Conservation (phyloP, 2,797 vertebrate species). For the Dallia pectoralis region DNA sequence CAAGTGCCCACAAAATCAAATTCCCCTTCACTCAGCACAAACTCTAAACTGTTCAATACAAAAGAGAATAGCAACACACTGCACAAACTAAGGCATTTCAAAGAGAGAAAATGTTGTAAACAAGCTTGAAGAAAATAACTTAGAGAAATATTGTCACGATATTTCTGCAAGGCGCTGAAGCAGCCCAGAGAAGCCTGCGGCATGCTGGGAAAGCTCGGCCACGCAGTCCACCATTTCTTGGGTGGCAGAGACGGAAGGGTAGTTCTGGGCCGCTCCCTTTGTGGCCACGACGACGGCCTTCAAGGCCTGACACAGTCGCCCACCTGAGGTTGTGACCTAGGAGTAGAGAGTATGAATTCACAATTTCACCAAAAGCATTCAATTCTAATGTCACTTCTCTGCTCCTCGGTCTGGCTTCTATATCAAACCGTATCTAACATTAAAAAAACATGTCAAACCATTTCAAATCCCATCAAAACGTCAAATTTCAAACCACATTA, state of each 20-base stretch:
- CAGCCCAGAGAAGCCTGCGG: conserved; percentile 83
- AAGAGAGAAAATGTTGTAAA: conserved; percentile 54
- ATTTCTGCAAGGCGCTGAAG: conserved; percentile 82
- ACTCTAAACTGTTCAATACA: conserved; percentile 42
- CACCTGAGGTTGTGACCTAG: conserved; percentile 81
- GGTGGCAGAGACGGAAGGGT: conserved; percentile 81
- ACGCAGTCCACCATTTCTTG: conserved; percentile 87
- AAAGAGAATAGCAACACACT: conserved; percentile 32
- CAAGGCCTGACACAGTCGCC: conserved; percentile 83
- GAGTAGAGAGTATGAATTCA: not conserved
- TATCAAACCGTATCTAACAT: not conserved
- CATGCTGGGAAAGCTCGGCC: conserved; percentile 83
- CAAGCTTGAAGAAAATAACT: conserved; percentile 35
- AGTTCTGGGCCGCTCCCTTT: conserved; percentile 86
- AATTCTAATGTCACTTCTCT: not conserved
- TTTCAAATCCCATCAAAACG: no score
- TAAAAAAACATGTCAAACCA: no score
- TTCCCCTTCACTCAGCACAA: conserved; percentile 25
- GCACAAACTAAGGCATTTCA: conserved; percentile 71
- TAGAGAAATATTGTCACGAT: conserved; percentile 63
- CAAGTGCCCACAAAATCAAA: conserved; percentile 38
- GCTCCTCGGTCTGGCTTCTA: not conserved
- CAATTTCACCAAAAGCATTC: not conserved
- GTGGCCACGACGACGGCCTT: conserved; percentile 86
- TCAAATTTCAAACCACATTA: no score